Conservation (phyloP, 2,797 vertebrate genomes). For the Mormyrus proboscirostris region DNA sequence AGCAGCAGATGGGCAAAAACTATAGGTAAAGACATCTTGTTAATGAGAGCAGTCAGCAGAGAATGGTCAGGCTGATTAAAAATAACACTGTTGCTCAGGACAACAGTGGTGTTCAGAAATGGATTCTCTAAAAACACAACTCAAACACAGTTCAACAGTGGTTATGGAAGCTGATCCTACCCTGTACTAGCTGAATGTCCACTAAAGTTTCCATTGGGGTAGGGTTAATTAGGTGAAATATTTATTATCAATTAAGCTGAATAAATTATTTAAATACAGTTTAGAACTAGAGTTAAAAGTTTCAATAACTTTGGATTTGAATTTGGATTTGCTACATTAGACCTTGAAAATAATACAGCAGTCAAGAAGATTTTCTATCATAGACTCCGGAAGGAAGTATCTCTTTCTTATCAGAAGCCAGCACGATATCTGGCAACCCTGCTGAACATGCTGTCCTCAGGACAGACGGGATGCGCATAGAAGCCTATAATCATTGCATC, state of each 20-base stretch:
- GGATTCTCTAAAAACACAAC: neutral
- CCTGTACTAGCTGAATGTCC: neutral
- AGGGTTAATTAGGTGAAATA: neutral
- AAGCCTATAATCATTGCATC: slow-evolving; percentile 49
- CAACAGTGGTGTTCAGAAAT: neutral
- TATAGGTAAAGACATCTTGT: neutral
- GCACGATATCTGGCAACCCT: neutral
- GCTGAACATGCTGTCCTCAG: neutral
- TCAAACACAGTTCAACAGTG: neutral
- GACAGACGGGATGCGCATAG: neutral
- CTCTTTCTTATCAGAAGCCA: neutral
- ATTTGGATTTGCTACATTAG: neutral
- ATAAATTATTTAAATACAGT: neutral
- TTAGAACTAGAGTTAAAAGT: neutral
- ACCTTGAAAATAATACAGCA: neutral
- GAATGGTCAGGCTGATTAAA: neutral
- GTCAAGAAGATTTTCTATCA: neutral
- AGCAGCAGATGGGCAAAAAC: neutral
- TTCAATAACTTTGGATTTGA: neutral
- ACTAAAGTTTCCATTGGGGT: neutral
- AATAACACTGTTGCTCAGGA: neutral
- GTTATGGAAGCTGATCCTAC: neutral
- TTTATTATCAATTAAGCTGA: neutral
- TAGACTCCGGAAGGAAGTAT: neutral
- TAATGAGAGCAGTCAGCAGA: neutral